Percentiles rank a stretch among this genome's conserved stretches.
Evolutionary conservation across 1,140 invertebrate species (phyloP).

Genomic region (Drosophila simulans): DNA sequence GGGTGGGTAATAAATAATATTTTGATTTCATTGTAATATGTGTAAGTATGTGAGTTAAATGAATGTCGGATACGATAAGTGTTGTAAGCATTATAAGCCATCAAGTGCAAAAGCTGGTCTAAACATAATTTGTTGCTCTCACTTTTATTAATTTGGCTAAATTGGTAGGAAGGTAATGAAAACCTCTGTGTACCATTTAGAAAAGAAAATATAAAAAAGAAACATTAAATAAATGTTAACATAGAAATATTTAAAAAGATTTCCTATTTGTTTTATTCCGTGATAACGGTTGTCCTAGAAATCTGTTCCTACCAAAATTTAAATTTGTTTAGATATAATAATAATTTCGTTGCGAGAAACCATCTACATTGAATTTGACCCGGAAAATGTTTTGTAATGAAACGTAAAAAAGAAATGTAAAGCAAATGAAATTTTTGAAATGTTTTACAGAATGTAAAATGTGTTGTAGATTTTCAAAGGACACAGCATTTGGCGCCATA

Average conservation of each 20-base stretch:
- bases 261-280: too few relatives aligned
- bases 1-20: not conserved
- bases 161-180: not conserved
- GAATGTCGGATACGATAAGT: slow-evolving; percentile 17
- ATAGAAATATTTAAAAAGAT: slow-evolving; percentile 21
- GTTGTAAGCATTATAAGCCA: slow-evolving; percentile 44
- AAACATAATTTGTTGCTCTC: slow-evolving; percentile 26
- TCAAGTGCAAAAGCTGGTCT: slow-evolving; percentile 41
- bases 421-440: too few relatives aligned
- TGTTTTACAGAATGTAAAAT: too few relatives aligned
- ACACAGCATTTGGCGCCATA: too few relatives aligned
- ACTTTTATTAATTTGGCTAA: slow-evolving; percentile 11
- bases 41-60: slow-evolving; percentile 1
- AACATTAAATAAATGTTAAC: slow-evolving; percentile 41
- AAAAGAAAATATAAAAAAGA: slow-evolving; percentile 19
- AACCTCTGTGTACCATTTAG: slow-evolving; percentile 7
- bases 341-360: too few relatives aligned
- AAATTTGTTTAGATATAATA: too few relatives aligned
- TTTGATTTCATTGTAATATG: not conserved
- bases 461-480: too few relatives aligned
- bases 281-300: too few relatives aligned
- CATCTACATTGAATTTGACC: too few relatives aligned
- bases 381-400: too few relatives aligned
- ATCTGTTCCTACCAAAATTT: too few relatives aligned
- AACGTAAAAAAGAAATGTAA: too few relatives aligned